A percentile compares a stretch with the other conserved stretches of the same genome.
phyloP scores from a whole-genome alignment of 2,113 vertebrate species.

The Abramis brama region DNA sequence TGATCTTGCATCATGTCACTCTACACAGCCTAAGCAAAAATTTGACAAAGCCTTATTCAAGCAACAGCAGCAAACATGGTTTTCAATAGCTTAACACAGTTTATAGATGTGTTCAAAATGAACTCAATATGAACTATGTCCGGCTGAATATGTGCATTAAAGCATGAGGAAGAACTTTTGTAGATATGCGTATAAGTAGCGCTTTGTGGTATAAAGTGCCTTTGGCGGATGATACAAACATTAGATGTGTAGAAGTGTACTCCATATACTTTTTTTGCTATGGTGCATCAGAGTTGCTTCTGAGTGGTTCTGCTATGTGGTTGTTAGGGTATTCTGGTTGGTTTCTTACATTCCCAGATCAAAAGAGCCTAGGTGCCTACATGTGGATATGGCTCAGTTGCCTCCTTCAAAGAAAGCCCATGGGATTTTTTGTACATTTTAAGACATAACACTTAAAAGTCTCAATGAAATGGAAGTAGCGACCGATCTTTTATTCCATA shows the following conservation, averaged over 20 bases:
- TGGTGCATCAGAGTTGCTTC: neutral
- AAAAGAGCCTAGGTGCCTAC: neutral
- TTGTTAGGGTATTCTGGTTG: neutral
- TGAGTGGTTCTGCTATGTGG: slow-evolving; percentile 3
- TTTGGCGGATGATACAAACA: slow-evolving; percentile 16
- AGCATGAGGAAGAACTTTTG: slow-evolving; percentile 16
- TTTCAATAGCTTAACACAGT: slow-evolving; percentile 1
- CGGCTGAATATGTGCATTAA: slow-evolving; percentile 14
- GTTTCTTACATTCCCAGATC: neutral
- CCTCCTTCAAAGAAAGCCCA: neutral
- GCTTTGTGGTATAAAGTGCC: neutral
- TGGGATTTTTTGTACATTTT: neutral
- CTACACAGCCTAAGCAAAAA: slow-evolving; percentile 26
- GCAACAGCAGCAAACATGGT: neutral
- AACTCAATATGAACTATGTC: slow-evolving; percentile 6
- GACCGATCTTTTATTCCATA: neutral
- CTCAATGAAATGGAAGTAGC: neutral
- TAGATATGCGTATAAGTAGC: neutral
- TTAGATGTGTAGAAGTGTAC: neutral
- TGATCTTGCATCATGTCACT: slow-evolving; percentile 42
- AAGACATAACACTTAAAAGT: neutral
- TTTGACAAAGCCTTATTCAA: slow-evolving; percentile 5
- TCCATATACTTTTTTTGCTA: neutral
- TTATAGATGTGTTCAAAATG: slow-evolving; percentile 18
- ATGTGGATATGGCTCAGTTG: neutral